Evolutionary conservation across 2,888 invertebrate genomes (phyloP), one percentile per base, ranked within the genome.

Genomic region (Cephus rjabovi): DNA sequence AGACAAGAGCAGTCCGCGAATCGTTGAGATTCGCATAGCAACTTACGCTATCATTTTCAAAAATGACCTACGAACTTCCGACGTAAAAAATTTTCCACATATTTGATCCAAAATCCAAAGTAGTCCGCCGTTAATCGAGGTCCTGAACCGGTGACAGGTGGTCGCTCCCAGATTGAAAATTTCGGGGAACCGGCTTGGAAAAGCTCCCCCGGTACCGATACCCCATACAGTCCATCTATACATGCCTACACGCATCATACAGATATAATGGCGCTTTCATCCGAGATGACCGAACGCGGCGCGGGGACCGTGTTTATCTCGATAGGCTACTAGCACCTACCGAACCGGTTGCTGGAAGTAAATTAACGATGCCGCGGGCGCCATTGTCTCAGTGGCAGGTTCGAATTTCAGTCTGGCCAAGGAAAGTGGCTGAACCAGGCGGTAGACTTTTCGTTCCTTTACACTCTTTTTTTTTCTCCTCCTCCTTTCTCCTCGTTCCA

Each of bases 371-470:
- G 71, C 23, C 31, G n/a, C 40, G 15, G 12, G 12, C 69, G 56
- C 40, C 71, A 79, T 75, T 71, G 74, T 74, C 79, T 68, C 70
- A 74, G 77, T 74, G 77, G 79, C 70, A 79, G 79, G 56, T 79
- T 79, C 76, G 77, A 74, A 79, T 79, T 79, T 79, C 75, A 77
- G 70, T 56, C 56, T 56, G 56, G 23, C 56, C 56, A 56, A 56
- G 56, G 56, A 56, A 56, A 56, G 56, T 56, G 56, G 56, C 56
- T 56, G 56, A 6, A 56, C 23, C 9, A 56, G 56, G 23, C 23
- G 56, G 23, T 23, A 56, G 23, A 23, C 56, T 56, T 56, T 56
- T 56, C 23, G 56, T 56, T 56, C 56, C 56, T 9, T 9, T 56
- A 23, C 2, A 23, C 15, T 56, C 12, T 3, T 35, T 12, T 35